Evolutionary conservation across 2,113 vertebrate genomes (phyloP).

Genomic region (Ailurus styani): DNA sequence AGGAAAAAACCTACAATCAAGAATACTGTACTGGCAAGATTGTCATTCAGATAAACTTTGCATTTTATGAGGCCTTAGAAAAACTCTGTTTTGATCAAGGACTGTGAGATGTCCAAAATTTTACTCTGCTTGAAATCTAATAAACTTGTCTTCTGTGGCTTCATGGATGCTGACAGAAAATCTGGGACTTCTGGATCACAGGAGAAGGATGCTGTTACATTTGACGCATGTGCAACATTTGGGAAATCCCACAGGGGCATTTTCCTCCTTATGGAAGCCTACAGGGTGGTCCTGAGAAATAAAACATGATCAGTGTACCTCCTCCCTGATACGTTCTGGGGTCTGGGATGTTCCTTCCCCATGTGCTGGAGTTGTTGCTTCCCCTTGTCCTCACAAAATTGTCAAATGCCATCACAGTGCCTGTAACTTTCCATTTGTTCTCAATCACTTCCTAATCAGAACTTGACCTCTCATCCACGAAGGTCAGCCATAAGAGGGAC

Average conservation of each 20-base stretch:
- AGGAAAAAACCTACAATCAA: not conserved
- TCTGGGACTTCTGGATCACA: not conserved
- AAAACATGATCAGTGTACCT: not conserved
- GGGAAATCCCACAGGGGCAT: not conserved
- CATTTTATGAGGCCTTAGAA: not conserved
- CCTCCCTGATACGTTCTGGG: not conserved
- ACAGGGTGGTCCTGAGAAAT: not conserved
- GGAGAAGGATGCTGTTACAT: not conserved
- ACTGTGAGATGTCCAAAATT: not conserved
- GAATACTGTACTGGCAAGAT: not conserved
- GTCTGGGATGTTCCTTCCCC: not conserved
- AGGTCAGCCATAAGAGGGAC: not conserved
- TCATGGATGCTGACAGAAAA: not conserved
- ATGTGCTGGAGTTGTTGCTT: not conserved
- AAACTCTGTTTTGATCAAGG: not conserved
- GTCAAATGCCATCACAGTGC: not conserved
- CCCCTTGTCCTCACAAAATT: not conserved
- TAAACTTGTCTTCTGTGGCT: not conserved
- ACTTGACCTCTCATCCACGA: not conserved
- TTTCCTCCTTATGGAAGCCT: not conserved
- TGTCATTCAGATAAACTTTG: not conserved
- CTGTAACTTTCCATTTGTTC: not conserved
- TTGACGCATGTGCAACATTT: not conserved
- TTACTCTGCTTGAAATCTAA: not conserved
- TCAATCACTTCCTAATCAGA: not conserved